Percentiles rank a stretch among this genome's conserved stretches.
Evolutionary conservation across 1,140 invertebrate species (phyloP).

Genomic region (Drosophila equinoxialis): DNA sequence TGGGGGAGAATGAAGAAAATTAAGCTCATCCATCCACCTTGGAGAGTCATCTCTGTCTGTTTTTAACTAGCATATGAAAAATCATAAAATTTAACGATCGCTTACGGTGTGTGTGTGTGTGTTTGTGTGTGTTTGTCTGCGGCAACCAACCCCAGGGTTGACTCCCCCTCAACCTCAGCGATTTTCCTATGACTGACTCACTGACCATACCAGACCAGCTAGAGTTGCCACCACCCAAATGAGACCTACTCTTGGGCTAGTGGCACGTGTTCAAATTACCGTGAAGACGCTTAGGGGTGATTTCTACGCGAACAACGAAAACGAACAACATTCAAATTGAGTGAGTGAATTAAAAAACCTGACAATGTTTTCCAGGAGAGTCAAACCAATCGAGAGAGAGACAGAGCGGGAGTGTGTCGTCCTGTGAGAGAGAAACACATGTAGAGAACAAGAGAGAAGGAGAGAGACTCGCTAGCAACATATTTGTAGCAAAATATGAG

Average conservation of each 20-base stretch:
- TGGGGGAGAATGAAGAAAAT: neutral
- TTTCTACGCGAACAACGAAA: slow-evolving; percentile 49
- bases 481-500: slow-evolving; percentile 74
- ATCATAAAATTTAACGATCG: slow-evolving; percentile 81
- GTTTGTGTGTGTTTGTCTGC: slow-evolving; percentile 33
- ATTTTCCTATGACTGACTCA: too few species aligned
- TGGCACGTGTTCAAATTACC: slow-evolving; percentile 80
- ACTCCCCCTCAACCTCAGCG: neutral
- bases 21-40: slow-evolving; percentile 28
- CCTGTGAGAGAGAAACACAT: slow-evolving; percentile 40
- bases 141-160: slow-evolving; percentile 40
- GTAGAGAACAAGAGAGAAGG: neutral
- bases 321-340: slow-evolving; percentile 73
- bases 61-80: slow-evolving; percentile 57
- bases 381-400: neutral
- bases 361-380: slow-evolving; percentile 33
- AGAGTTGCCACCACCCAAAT: slow-evolving; percentile 40
- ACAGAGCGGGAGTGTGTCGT: neutral
- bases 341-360: slow-evolving; percentile 78
- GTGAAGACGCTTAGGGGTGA: slow-evolving; percentile 82
- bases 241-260: slow-evolving; percentile 53
- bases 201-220: slow-evolving; percentile 13
- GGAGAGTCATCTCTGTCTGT: slow-evolving; percentile 13
- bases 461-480: slow-evolving; percentile 16
- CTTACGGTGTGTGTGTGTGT: slow-evolving; percentile 3